Evolutionary conservation across 2,113 vertebrate species (phyloP).

Genomic region (Daubentonia madagascariensis): DNA sequence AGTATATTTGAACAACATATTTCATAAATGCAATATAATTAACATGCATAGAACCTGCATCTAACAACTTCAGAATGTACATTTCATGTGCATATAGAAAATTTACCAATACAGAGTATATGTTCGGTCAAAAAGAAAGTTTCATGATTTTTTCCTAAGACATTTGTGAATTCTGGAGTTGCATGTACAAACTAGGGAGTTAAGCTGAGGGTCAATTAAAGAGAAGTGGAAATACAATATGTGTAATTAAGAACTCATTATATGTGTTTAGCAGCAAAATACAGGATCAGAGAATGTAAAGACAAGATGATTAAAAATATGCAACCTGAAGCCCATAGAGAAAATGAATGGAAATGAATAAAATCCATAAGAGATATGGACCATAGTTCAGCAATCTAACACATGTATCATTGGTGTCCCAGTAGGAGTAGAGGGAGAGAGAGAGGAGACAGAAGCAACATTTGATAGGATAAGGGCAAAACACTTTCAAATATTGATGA

Average conservation of each 20-base stretch:
- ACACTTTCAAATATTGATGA: neutral
- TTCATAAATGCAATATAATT: neutral
- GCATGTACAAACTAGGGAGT: neutral
- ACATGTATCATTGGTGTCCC: neutral
- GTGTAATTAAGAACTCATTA: neutral
- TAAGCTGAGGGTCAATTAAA: neutral
- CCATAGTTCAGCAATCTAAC: neutral
- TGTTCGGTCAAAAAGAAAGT: too few species aligned
- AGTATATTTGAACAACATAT: neutral
- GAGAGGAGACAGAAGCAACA: neutral
- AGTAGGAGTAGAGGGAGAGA: neutral
- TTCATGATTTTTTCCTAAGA: neutral
- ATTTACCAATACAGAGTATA: too few species aligned
- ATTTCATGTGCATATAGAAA: too few species aligned
- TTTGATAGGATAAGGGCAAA: neutral
- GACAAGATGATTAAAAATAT: neutral
- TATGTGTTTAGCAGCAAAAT: neutral
- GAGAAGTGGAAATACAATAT: neutral
- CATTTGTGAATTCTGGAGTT: neutral
- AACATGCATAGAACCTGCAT: too few species aligned
- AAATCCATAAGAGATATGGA: neutral
- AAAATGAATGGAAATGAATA: neutral
- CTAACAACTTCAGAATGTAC: too few species aligned
- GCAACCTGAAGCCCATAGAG: neutral
- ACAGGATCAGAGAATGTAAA: neutral